Conservation (phyloP, 2,113 vertebrate genomes). For the Ptilorrhoa leucosticta region DNA sequence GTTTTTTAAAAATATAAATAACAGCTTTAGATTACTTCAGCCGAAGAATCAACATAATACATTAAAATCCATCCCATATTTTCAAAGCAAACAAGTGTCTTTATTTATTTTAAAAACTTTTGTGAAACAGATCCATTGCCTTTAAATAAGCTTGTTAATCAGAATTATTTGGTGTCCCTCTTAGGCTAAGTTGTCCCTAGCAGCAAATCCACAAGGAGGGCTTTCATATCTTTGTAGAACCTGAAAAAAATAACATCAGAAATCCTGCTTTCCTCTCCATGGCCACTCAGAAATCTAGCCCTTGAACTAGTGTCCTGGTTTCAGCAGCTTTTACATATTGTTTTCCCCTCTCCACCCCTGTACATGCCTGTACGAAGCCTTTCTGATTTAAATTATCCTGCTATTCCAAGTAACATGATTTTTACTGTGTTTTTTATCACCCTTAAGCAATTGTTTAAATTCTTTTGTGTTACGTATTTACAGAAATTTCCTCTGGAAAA, state of each 20-base stretch:
- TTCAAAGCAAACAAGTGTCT: background rate
- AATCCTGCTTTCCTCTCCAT: background rate
- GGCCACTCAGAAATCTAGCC: background rate
- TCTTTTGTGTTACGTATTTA: background rate
- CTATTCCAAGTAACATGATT: background rate
- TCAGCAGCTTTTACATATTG: background rate
- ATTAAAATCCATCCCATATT: background rate
- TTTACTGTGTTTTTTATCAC: background rate
- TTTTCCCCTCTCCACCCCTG: background rate
- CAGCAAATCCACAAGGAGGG: background rate
- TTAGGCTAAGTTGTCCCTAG: background rate
- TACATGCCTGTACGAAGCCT: background rate
- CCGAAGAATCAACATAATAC: background rate
- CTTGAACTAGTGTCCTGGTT: background rate
- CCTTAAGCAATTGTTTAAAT: background rate
- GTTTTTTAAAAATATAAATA: background rate
- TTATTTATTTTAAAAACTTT: background rate
- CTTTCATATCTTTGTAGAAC: background rate
- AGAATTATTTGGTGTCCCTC: background rate
- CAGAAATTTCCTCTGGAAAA: background rate
- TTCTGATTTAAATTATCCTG: background rate
- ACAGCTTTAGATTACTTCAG: background rate
- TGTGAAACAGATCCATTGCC: background rate
- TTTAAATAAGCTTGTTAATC: background rate
- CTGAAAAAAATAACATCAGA: background rate